Evolutionary conservation across 2,888 invertebrate genomes (phyloP), one percentile per base, ranked within the genome.

Genomic region (Aelia acuminata): DNA sequence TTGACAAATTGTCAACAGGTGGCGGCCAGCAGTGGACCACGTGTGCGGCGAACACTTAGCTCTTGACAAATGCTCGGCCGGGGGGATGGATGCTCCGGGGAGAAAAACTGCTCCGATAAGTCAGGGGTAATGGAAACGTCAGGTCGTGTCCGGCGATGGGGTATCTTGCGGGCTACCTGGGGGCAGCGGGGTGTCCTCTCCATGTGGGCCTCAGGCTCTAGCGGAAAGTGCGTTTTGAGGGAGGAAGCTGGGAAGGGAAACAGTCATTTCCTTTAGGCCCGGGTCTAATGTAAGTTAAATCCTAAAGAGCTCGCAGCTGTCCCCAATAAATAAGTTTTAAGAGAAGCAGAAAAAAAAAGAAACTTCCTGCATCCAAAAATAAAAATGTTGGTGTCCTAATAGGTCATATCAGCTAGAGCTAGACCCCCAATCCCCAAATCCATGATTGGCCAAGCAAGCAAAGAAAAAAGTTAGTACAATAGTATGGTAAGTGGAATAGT

Each of bases 1-100:
- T 39, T 80, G 80, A 80, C 80, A 80, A 80, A 80, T 80, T n/a
- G 80, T 47, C 80, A 80, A 80, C 80, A 80, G 80, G 85, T 85
- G 85, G 53, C 50, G 85, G 57, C 50, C 53, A 85, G 63, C 63
- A 70, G 84, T 11, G 39, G 15, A 50, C 85, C 85, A 85, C 85
- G 85, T 85, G 85, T 85, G 84, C 84, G 39, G 85, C 39, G 22
- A 47, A 80, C 53, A 50, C 53, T 50, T 70, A 70, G 63, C 84
- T 48, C 84, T 70, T 85, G 85, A 85, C 85, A 85, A 85, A 85
- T 85, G 85, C 80, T 43, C 18, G 43, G 43, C 0, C 43, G 0
- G 80, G 26, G 75, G 57, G 70, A 13, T 3, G 35, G 80, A 80
- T 75, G 75, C 11, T 43, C 80, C 15, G 43, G 22, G 80, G 39